Evolutionary conservation across 1,140 invertebrate species (phyloP).

Genomic region (Panonychus citri): DNA sequence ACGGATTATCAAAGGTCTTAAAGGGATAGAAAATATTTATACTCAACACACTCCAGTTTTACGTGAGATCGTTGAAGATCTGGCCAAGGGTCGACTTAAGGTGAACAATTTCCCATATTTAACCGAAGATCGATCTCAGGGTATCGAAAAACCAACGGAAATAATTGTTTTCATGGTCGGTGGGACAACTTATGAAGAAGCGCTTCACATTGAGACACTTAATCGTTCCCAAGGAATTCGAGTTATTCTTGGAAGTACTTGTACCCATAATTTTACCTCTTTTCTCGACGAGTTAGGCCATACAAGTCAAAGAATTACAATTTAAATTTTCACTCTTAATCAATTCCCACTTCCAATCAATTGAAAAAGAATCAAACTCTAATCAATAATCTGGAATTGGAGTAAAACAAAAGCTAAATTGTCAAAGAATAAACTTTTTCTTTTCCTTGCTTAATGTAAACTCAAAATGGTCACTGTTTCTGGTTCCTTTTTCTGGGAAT

Average conservation of each 20-base stretch:
- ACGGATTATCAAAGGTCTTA: slow-evolving; percentile 69
- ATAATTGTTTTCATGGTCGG: slow-evolving; percentile 86
- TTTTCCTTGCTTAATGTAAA: too few relatives aligned
- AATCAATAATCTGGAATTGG: too few relatives aligned
- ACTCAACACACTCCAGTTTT: slow-evolving; percentile 77
- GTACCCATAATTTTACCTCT: slow-evolving; percentile 49
- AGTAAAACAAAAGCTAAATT: too few relatives aligned
- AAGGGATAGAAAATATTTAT: slow-evolving; percentile 91
- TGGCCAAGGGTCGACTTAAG: slow-evolving; percentile 61
- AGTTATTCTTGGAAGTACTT: slow-evolving; percentile 69
- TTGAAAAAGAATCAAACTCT: too few relatives aligned
- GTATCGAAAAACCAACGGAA: slow-evolving; percentile 44
- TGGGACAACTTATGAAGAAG: slow-evolving; percentile 91
- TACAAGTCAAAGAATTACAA: background rate
- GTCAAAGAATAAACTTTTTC: too few relatives aligned
- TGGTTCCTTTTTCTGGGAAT: too few relatives aligned
- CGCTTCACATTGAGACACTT: slow-evolving; percentile 55
- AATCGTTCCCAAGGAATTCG: slow-evolving; percentile 48
- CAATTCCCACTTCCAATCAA: too few relatives aligned
- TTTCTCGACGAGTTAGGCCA: slow-evolving; percentile 10
- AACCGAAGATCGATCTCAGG: slow-evolving; percentile 16
- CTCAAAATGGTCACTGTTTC: too few relatives aligned
- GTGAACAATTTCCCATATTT: slow-evolving; percentile 59
- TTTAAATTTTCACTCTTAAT: too few relatives aligned
- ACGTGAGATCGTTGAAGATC: slow-evolving; percentile 59